Evolutionary conservation across 2,113 vertebrate species (phyloP).

Genomic region (Lagenorhynchus albirostris): DNA sequence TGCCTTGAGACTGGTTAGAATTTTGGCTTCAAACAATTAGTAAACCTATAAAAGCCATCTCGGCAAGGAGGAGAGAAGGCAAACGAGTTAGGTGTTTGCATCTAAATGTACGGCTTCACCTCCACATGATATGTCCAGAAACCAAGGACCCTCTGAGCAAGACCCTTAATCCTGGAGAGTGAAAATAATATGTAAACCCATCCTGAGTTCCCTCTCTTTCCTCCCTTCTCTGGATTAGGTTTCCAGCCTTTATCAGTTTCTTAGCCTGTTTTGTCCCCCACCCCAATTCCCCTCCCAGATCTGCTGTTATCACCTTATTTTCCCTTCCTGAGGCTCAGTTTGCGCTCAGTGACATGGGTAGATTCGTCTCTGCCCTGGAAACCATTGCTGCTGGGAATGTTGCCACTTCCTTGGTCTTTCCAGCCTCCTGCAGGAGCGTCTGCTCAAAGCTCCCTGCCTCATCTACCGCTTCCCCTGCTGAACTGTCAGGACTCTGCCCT

Average conservation of each 20-base stretch:
- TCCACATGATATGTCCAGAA: background rate
- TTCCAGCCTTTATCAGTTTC: background rate
- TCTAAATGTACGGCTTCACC: background rate
- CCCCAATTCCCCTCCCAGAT: background rate
- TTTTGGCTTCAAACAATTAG: background rate
- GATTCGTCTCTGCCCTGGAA: background rate
- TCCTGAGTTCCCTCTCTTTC: background rate
- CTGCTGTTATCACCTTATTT: background rate
- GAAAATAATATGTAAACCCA: background rate
- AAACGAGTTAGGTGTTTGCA: background rate
- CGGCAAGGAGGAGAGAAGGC: background rate
- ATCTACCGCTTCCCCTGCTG: background rate
- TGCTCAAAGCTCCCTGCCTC: background rate
- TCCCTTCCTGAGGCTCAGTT: background rate
- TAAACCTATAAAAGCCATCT: background rate
- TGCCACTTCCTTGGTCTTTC: background rate
- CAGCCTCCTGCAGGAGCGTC: background rate
- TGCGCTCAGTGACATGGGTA: background rate
- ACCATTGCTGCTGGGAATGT: background rate
- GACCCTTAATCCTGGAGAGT: background rate
- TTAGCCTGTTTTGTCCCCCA: background rate
- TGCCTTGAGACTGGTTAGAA: background rate
- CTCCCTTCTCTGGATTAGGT: background rate
- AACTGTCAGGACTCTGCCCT: background rate
- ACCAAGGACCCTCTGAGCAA: background rate